Base-by-base conservation (phyloP, 2,797 vertebrate species). In the Pipistrellus pipistrellus region DNA sequence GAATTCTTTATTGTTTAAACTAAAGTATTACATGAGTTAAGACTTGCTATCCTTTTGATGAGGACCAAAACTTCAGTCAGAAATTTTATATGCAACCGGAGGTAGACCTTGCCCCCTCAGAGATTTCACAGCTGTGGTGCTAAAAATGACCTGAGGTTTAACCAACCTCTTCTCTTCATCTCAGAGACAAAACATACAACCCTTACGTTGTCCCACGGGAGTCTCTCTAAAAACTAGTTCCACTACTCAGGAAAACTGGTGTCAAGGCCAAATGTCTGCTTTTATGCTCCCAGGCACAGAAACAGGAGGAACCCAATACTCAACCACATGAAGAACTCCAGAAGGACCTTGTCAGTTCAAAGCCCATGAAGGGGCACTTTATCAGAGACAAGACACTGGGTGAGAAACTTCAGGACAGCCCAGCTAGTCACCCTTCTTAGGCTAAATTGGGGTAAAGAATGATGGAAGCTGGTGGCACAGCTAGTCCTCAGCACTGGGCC, bases 121-220 rank as follows among this genome's bases (percentile, higher is more conserved):
- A 96, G 71, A 92, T 80, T 94, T 75, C 62, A 92, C 69, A 95
- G 87, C 73, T 97, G 88, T 76, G 78, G 23, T 85, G 59, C 90
- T 94, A 97, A 95, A 95, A 96, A 89, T 90, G 77, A 91, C 76
- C 83, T 84, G 44, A 95, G 57, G 78, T 95, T 88, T 92, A 95
- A 92, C 83, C 53, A 96, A 85, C 21, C 62, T 95, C 69, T 85
- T 96, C 81, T 75, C 73, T 96, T 95, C 68, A 85, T 88, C 72
- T 92, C n/a, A 94, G 73, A 93, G 84, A 55, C 88, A 96, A 96
- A 96, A 91, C 77, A 72, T 77, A 91, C 9, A 94, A 95, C 15
- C 66, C 59, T 76, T 48, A 81, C 3, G 17, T 81, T 25, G 55
- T 92, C 80, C 85, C 73, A 85, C 48, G 90, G 91, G 3, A 95